Evolutionary conservation across 2,113 vertebrate genomes (phyloP), one percentile per base, ranked within the genome.

Genomic region (Mormyrus iriodes): DNA sequence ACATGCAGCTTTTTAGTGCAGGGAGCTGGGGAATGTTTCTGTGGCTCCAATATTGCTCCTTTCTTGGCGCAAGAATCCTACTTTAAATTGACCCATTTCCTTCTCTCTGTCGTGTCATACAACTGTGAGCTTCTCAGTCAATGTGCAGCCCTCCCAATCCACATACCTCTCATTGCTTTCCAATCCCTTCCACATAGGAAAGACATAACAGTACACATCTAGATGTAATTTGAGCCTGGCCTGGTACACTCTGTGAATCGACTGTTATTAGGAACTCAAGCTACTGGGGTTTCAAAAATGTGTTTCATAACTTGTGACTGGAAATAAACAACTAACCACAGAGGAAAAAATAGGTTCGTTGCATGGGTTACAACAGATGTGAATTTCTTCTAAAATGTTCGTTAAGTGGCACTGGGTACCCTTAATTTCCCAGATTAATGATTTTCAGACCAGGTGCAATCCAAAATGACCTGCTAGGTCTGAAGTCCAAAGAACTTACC

Each of bases 11-110:
- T 90, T 90, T 51, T 35, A 53, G 90, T 88, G 88, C 89, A 89
- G 90, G 83, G 91, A 91, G 90, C 90, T 84, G 21, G 91, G 92
- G 91, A 92, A 95, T 95, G 92, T 95, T 95, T 96, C 95, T 95
- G 94, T 93, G 90, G 84, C 87, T 93, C 93, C 92, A 92, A 90
- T 88, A 76, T 39, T 85, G 82, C 84, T 90, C 53, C 61, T 55
- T 88, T 93, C 91, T 94, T 94, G 94, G 93, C 91, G 52, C 92
- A 91, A 93, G 89, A 91, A 88, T 94, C 88, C 88, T 19, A n/a
- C 90, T 92, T 88, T 92, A 92, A 92, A 93, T 91, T 35, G n/a
- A 91, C 92, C 91, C 91, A 92, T 95, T 94, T 94, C 93, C 44
- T 93, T 90, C 89, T 87, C 91, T 90, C 89, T 87, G 84, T 84